Conservation (phyloP, 1,140 invertebrate species). For the Galleria mellonella region DNA sequence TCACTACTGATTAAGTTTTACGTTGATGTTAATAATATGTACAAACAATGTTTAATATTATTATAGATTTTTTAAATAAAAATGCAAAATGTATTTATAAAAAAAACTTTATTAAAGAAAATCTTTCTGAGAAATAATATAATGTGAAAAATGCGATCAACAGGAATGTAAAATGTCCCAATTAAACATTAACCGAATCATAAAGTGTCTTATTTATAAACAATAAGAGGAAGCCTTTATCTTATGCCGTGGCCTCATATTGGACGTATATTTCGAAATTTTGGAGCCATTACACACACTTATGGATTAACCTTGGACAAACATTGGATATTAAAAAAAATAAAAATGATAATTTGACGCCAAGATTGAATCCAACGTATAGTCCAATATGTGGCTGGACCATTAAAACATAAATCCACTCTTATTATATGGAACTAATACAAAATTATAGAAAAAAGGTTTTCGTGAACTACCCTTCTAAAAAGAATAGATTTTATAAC, state of each 20-base stretch:
- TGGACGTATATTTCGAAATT: too few species aligned
- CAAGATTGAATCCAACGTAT: too few species aligned
- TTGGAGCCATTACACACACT: too few species aligned
- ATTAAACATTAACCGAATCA: conserved; percentile 48
- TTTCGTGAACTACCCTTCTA: too few species aligned
- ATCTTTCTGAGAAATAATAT: conserved; percentile 22
- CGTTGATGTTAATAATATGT: conserved; percentile 34
- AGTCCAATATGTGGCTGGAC: too few species aligned
- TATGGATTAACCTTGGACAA: too few species aligned
- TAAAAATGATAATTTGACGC: too few species aligned
- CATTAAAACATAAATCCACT: too few species aligned
- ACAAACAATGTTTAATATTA: conserved; percentile 21
- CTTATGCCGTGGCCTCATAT: background rate
- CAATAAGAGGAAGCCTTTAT: conserved; percentile 10
- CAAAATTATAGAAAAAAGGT: too few species aligned
- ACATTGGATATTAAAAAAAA: too few species aligned
- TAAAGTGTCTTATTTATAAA: conserved; percentile 1
- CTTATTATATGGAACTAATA: too few species aligned
- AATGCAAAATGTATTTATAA: conserved; percentile 40
- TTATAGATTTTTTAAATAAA: conserved; percentile 12
- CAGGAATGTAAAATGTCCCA: conserved; percentile 57
- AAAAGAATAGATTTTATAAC: too few species aligned
- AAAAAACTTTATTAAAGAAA: conserved; percentile 55
- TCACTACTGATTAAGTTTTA: conserved; percentile 47
- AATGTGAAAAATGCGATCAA: conserved; percentile 42